A percentile compares a stretch with the other conserved stretches of the same genome.
phyloP scores from a whole-genome alignment of 2,113 vertebrate genomes.

The Percina caprodes region DNA sequence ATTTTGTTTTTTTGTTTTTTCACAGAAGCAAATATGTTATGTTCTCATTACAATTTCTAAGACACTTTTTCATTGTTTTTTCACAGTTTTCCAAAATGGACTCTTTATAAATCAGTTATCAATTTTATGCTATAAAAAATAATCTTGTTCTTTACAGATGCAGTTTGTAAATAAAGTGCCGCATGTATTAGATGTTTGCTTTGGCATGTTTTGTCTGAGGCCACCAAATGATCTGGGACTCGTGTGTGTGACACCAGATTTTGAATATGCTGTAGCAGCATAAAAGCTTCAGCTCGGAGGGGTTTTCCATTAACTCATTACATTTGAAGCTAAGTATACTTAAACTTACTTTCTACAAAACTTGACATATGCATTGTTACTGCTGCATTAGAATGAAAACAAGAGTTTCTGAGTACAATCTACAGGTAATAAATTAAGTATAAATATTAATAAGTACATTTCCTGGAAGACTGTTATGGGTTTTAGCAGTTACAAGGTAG shows the following conservation, averaged over 20 bases:
- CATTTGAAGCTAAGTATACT: background rate
- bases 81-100: slow-evolving; percentile 82
- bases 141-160: slow-evolving; percentile 73
- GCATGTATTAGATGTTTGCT: slow-evolving; percentile 52
- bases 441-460: too few relatives aligned
- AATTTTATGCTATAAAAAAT: slow-evolving; percentile 87
- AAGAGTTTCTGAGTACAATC: background rate
- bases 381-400: background rate
- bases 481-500: background rate
- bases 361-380: too few relatives aligned
- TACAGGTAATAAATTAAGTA: background rate
- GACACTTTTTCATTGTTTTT: slow-evolving; percentile 88
- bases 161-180: slow-evolving; percentile 78
- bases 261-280: background rate
- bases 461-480: background rate
- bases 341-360: too few relatives aligned
- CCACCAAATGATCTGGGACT: background rate
- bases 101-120: slow-evolving; percentile 88
- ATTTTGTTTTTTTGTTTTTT: slow-evolving; percentile 99
- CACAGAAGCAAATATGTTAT: slow-evolving; percentile 91
- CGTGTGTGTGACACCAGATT: background rate
- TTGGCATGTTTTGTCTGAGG: slow-evolving; percentile 19
- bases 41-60: slow-evolving; percentile 87
- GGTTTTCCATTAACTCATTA: background rate
- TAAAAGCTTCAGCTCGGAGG: background rate